Evolutionary conservation across 2,888 invertebrate genomes (phyloP), one percentile per base, ranked within the genome.

Genomic region (Terebella lapidaria): DNA sequence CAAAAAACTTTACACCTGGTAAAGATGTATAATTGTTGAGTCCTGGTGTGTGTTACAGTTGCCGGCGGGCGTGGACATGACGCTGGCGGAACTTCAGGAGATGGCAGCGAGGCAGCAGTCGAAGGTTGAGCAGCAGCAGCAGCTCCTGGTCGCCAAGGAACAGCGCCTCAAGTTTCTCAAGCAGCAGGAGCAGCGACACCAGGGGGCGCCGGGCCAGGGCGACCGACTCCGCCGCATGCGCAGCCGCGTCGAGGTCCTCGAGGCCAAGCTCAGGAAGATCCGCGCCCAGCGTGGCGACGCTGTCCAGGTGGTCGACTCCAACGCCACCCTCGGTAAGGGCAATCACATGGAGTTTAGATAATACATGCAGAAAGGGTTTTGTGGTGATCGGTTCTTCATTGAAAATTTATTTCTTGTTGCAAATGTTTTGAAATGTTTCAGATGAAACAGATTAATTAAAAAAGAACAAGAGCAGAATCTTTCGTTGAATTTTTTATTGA

Each of bases 91-190:
- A 87, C 89, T 95, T 85, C 93, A 94, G 86, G 93, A 93, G 83
- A 94, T 95, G 93, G 95, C 95, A 82, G 87, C 92, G 82, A 87
- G 94, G 79, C 96, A 96, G 86, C 94, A 95, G 85, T 91, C 93
- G 84, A 94, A 95, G 87, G 94, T 95, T 81, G 94, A 94, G 85
- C 89, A 91, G 79, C 95, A 95, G 86, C 91, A 92, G 82, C 87
- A 81, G 70, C 86, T 92, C 84, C 86, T 94, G 79, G 90, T 91
- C 76, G 92, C 92, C 75, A 91, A 92, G 84, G 93, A 93, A 84
- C 92, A 93, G 84, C 86, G 93, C 76, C 85, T 94, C 81, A 88
- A 94, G 79, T 94, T 92, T 85, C 87, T 95, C 75, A 93, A 93
- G 83, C 92, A 93, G 81, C 92, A 94, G 81, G 94, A 94, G 83